Evolutionary conservation across 2,113 vertebrate genomes (phyloP).

Genomic region (Dascyllus trimaculatus): DNA sequence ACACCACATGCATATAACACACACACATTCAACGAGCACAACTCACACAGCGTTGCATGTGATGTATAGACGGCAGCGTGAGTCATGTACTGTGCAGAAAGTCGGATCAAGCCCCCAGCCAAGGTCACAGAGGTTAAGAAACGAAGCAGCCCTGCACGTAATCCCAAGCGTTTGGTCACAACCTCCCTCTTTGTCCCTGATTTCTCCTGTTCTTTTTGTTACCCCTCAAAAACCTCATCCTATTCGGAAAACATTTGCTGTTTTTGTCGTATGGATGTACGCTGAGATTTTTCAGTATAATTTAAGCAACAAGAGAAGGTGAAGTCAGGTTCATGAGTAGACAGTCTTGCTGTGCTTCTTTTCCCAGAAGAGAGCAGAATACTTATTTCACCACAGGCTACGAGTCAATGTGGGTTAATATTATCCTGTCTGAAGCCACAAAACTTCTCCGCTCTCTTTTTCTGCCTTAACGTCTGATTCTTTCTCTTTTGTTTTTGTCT

Average conservation of each 20-base stretch:
- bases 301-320: slow-evolving; percentile 10
- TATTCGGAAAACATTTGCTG: background rate
- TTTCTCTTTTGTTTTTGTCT: background rate
- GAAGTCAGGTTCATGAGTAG: slow-evolving; percentile 15
- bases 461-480: slow-evolving; percentile 4
- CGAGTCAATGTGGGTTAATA: slow-evolving; percentile 30
- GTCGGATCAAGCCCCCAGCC: slow-evolving; percentile 38
- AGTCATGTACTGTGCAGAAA: slow-evolving; percentile 39
- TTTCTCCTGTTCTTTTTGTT: background rate
- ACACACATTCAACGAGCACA: background rate
- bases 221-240: background rate
- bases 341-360: slow-evolving; percentile 29
- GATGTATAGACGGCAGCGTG: slow-evolving; percentile 39
- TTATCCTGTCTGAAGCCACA: slow-evolving; percentile 18
- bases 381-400: slow-evolving; percentile 32
- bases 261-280: background rate
- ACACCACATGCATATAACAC: slow-evolving; percentile 9
- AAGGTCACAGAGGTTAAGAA: slow-evolving; percentile 55
- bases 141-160: slow-evolving; percentile 5
- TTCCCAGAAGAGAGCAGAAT: slow-evolving; percentile 17
- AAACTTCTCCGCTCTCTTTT: background rate
- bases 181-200: background rate
- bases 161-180: background rate
- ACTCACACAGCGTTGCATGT: background rate
- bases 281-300: background rate